Evolutionary conservation across 2,888 invertebrate genomes (phyloP).

Genomic region (Laspeyria flexula): DNA sequence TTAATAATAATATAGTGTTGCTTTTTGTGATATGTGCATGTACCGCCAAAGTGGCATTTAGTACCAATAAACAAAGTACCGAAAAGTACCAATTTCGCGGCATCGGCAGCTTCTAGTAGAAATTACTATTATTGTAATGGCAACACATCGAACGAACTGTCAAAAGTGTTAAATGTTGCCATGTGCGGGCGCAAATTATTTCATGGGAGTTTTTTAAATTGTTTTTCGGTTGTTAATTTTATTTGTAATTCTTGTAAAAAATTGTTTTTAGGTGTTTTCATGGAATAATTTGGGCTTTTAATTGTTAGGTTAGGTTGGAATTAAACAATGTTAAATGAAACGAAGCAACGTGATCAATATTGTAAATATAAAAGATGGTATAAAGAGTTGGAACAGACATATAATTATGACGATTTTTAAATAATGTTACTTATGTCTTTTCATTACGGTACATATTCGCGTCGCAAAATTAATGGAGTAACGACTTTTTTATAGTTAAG

Average conservation of each 20-base stretch:
- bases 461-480: conserved; percentile 9
- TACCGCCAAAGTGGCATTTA: conserved; percentile 12
- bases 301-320: conserved; percentile 71
- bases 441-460: conserved; percentile 36
- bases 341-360: conserved; percentile 73
- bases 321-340: conserved; percentile 80
- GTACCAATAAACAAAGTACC: too few species aligned
- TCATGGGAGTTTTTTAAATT: conserved; percentile 14
- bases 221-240: conserved; percentile 30
- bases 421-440: conserved; percentile 54
- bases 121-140: conserved; percentile 26
- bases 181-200: conserved; percentile 33
- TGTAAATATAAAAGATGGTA: conserved; percentile 67
- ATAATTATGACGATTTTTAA: conserved; percentile 46
- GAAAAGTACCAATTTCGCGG: conserved; percentile 21
- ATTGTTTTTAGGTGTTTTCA: conserved; percentile 16
- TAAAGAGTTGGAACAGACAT: conserved; percentile 45
- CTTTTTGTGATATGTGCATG: conserved; percentile 31
- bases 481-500: conserved; percentile 7
- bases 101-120: conserved; percentile 40
- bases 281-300: conserved; percentile 35
- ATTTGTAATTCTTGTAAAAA: conserved; percentile 16
- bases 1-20: conserved; percentile 11
- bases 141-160: conserved; percentile 32
- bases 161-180: conserved; percentile 41